These are phyloP conservation scores for Tychaedon coryphoeus DNA, from an alignment of 2,113 vertebrate species.

Conservation along the genomic window DNA sequence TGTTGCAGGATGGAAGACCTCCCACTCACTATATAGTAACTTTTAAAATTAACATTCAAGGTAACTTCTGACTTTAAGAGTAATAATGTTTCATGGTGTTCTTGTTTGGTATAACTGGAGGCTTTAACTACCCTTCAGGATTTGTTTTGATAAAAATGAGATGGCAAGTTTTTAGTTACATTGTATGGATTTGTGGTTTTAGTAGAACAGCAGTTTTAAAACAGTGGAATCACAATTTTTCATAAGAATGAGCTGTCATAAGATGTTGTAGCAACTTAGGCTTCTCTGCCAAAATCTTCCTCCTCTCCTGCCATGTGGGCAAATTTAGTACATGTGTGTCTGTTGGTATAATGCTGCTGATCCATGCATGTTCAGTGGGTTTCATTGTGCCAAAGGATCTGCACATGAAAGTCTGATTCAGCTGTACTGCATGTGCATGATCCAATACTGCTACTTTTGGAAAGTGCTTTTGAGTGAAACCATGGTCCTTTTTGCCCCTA, in stretches of 20 bases:
- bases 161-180: background rate
- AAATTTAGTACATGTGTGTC: background rate
- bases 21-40: accelerated
- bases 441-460: background rate
- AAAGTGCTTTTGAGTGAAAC: background rate
- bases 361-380: background rate
- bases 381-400: background rate
- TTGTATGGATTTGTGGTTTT: background rate
- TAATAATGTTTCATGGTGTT: background rate
- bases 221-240: background rate
- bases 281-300: background rate
- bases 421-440: accelerated
- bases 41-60: background rate
- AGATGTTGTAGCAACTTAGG: background rate
- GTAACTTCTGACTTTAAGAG: background rate
- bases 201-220: background rate
- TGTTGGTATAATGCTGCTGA: background rate
- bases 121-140: background rate
- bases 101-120: background rate
- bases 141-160: background rate
- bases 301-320: background rate
- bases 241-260: background rate
- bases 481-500: accelerated
- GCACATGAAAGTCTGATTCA: background rate
- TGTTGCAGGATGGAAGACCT: accelerated